Conservation (phyloP, 2,797 vertebrate species). For the Chrysolophus pictus region DNA sequence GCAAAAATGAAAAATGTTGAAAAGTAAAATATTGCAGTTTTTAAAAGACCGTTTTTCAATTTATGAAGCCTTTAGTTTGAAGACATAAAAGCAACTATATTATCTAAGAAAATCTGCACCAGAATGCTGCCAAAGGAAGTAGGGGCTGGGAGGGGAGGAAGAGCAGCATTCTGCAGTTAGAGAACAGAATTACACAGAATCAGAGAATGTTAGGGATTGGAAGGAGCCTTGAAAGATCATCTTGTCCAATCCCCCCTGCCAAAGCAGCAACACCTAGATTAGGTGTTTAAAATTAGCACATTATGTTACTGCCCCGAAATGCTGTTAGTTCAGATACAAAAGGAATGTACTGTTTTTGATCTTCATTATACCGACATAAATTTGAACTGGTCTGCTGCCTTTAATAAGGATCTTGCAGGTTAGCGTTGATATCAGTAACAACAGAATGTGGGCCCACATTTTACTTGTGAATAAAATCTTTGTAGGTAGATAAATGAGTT, state of each 20-base stretch:
- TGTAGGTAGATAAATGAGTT: neutral
- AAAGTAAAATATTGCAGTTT: neutral
- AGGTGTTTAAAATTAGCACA: rapidly evolving
- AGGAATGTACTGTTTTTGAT: neutral
- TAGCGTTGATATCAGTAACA: neutral
- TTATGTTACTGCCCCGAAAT: neutral
- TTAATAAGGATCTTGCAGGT: neutral
- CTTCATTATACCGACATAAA: neutral
- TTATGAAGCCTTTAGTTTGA: conserved; percentile 21
- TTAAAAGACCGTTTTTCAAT: neutral
- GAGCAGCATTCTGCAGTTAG: neutral
- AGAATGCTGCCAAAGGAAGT: neutral
- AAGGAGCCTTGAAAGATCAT: too few relatives aligned
- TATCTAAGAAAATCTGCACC: neutral
- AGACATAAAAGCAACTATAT: conserved; percentile 9
- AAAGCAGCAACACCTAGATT: too few relatives aligned
- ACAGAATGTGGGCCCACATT: neutral
- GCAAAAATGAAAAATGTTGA: conserved; percentile 11
- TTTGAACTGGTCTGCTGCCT: neutral
- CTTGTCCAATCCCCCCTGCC: too few relatives aligned
- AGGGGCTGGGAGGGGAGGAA: neutral
- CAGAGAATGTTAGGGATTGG: too few relatives aligned
- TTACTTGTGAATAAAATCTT: neutral
- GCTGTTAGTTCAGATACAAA: neutral
- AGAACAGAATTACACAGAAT: too few relatives aligned